phyloP scores from a whole-genome alignment of 2,888 invertebrate genomes.

The Ametastegia equiseti region DNA sequence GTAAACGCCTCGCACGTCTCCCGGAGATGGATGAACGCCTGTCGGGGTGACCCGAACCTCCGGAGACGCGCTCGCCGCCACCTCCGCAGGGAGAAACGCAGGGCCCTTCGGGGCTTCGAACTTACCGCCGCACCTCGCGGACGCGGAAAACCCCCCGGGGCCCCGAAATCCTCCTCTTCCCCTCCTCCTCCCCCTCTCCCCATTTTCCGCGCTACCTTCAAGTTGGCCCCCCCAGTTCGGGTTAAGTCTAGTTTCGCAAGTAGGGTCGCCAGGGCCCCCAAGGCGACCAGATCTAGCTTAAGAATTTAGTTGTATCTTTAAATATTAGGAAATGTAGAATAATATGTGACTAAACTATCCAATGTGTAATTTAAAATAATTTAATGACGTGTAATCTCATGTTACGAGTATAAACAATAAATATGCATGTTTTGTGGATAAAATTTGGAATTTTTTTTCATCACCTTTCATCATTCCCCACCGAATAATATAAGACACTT shows the following conservation, averaged over 20 bases:
- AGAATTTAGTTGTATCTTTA: not conserved
- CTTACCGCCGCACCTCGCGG: not conserved
- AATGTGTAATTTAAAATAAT: not conserved
- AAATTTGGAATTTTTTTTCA: not conserved
- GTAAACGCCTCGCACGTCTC: slow-evolving; percentile 46
- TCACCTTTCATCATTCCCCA: not conserved
- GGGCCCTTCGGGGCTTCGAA: slow-evolving; percentile 4
- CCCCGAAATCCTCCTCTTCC: too few species aligned
- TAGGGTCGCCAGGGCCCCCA: not conserved
- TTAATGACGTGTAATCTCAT: not conserved
- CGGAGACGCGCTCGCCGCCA: slow-evolving; percentile 39
- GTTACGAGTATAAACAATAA: not conserved
- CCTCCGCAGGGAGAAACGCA: slow-evolving; percentile 42
- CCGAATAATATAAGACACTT: too few species aligned
- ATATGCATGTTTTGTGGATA: not conserved
- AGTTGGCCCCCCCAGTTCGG: not conserved
- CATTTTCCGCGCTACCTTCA: not conserved
- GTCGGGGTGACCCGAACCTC: slow-evolving; percentile 43
- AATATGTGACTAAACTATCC: not conserved
- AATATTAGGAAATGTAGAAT: not conserved
- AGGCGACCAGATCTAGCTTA: slow-evolving; percentile 1
- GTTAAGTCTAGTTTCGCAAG: slow-evolving; percentile 17
- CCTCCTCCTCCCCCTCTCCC: not conserved
- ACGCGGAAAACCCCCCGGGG: not conserved
- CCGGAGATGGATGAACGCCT: slow-evolving; percentile 39